phyloP scores from a whole-genome alignment of 2,888 invertebrate species.

The Drosophila mulleri region DNA sequence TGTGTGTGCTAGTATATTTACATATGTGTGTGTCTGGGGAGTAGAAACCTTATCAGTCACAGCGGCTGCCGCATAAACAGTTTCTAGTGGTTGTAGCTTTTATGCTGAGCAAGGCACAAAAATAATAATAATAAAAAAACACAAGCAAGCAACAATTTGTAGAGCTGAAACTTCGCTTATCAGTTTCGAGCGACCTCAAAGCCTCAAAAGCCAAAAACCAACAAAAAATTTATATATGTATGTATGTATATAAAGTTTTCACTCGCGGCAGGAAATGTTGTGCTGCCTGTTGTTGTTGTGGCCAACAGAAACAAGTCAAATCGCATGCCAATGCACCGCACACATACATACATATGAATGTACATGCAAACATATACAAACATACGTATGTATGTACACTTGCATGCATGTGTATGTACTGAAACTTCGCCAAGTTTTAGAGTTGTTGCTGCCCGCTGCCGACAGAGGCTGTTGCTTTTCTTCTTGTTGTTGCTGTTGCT shows the following conservation, averaged over 20 bases:
- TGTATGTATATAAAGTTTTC: constrained; percentile 47
- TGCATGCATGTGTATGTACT: constrained; percentile 25
- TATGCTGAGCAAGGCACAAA: constrained; percentile 60
- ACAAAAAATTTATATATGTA: constrained; percentile 16
- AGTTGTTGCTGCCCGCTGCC: constrained; percentile 64
- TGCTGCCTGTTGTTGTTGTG: constrained; percentile 34
- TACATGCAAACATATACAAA: constrained; percentile 8
- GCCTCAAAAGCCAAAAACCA: constrained; percentile 69
- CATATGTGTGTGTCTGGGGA: constrained; percentile 9
- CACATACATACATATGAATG: constrained; percentile 18
- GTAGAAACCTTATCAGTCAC: constrained; percentile 57
- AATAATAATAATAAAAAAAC: constrained; percentile 16
- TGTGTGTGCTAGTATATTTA: background rate
- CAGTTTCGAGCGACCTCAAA: constrained; percentile 69
- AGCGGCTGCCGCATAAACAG: constrained; percentile 38
- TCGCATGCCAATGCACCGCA: constrained; percentile 79
- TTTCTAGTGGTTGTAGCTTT: constrained; percentile 47
- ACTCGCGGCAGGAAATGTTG: constrained; percentile 71
- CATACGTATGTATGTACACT: constrained; percentile 9
- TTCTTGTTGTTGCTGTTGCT: constrained; percentile 63
- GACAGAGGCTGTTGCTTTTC: constrained; percentile 68
- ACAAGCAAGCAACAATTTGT: constrained; percentile 41
- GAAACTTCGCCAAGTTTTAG: constrained; percentile 67
- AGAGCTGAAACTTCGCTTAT: constrained; percentile 57
- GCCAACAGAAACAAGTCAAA: constrained; percentile 75